phyloP scores from a whole-genome alignment of 2,888 invertebrate species.

The Tineola bisselliella region DNA sequence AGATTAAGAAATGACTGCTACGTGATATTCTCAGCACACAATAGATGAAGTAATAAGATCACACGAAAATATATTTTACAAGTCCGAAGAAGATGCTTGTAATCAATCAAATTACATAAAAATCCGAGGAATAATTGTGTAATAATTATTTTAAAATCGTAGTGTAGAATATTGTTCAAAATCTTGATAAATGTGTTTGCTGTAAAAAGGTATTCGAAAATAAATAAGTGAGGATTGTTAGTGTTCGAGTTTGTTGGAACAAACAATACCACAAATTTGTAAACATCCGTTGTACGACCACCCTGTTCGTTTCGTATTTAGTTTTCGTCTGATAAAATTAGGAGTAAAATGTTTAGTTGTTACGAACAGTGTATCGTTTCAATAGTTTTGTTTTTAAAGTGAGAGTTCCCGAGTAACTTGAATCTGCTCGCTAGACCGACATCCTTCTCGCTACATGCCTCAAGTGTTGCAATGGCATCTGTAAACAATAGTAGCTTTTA shows the following conservation, averaged over 20 bases:
- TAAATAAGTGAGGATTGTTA: not conserved
- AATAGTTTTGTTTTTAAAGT: no score
- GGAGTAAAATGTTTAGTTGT: no score
- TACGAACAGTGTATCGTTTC: no score
- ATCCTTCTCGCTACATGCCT: not conserved
- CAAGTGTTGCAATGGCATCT: not conserved
- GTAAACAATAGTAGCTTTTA: slow-evolving; percentile 7
- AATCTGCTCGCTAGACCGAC: not conserved
- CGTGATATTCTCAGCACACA: not conserved
- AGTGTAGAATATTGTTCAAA: no score
- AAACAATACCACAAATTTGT: not conserved
- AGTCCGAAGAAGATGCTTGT: no score
- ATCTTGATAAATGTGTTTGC: no score
- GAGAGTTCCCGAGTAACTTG: no score
- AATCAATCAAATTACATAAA: no score
- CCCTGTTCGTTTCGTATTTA: not conserved
- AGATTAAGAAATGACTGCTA: not conserved
- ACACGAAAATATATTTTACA: no score
- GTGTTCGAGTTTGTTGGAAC: not conserved
- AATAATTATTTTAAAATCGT: no score
- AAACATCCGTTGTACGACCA: not conserved
- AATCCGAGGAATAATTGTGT: no score
- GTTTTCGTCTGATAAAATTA: no score
- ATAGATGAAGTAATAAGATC: not conserved
- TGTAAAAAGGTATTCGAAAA: not conserved